These are phyloP conservation scores for Camponotus vicinus DNA, from an alignment of 1,140 invertebrate genomes.

Conservation along the genomic window DNA sequence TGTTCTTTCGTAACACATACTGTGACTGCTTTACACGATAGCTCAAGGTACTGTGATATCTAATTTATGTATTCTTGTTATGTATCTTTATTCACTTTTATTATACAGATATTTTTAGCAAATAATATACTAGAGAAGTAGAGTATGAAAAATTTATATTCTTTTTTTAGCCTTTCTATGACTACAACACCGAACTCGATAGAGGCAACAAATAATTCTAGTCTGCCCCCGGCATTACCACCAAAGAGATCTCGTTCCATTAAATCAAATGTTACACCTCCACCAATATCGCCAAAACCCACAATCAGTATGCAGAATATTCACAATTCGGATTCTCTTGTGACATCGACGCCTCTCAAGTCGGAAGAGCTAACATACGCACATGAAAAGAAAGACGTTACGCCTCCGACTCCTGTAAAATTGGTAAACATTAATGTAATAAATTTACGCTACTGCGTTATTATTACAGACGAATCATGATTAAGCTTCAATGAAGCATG, in stretches of 20 bases:
- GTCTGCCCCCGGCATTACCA: constrained; percentile 91
- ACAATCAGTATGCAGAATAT: constrained; percentile 79
- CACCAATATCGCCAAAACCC: constrained; percentile 83
- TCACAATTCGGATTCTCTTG: constrained; percentile 79
- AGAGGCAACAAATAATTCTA: constrained; percentile 81
- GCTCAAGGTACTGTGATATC: constrained; percentile 77
- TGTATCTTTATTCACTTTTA: constrained; percentile 26
- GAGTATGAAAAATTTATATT: constrained; percentile 20
- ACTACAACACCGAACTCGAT: constrained; percentile 81
- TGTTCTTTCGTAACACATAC: constrained; percentile 87
- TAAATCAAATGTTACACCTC: constrained; percentile 84
- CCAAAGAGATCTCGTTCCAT: constrained; percentile 89
- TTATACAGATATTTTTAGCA: background rate
- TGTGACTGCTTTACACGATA: constrained; percentile 83
- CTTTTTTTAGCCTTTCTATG: constrained; percentile 76
- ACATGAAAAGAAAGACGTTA: constrained; percentile 78
- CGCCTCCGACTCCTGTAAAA: constrained; percentile 74
- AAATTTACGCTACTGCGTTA: constrained; percentile 22
- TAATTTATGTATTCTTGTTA: background rate
- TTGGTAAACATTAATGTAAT: constrained; percentile 65
- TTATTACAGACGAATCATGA: background rate
- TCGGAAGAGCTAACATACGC: constrained; percentile 70
- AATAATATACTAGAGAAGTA: constrained; percentile 9
- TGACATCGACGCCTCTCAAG: constrained; percentile 82
- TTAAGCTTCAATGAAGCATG: background rate